A percentile compares a stretch with the other conserved stretches of the same genome.
Evolutionary conservation across 1,140 invertebrate species (phyloP).

Genomic region (Drosophila quadrilineata): DNA sequence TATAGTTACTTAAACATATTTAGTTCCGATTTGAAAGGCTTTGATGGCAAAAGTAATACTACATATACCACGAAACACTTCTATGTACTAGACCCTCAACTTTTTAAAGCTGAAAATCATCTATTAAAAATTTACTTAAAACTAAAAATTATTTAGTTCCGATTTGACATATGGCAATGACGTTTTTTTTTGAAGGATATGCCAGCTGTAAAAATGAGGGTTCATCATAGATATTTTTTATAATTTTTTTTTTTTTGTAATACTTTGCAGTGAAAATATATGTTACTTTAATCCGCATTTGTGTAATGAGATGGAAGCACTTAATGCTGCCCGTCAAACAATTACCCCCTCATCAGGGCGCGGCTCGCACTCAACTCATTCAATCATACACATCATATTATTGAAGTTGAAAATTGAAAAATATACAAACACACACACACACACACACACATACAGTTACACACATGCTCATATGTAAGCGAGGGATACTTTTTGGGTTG

Average conservation of each 20-base stretch:
- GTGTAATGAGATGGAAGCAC: slow-evolving; percentile 69
- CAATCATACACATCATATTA: slow-evolving; percentile 11
- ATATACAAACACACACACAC: neutral
- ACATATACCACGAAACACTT: too few relatives aligned
- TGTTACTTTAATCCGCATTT: slow-evolving; percentile 64
- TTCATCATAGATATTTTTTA: slow-evolving; percentile 38
- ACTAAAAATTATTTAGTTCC: too few relatives aligned
- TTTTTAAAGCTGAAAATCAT: too few relatives aligned
- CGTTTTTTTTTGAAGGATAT: too few relatives aligned
- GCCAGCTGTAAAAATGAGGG: too few relatives aligned
- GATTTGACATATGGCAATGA: too few relatives aligned
- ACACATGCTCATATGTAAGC: slow-evolving; percentile 21
- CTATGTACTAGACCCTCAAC: too few relatives aligned
- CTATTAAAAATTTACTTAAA: too few relatives aligned
- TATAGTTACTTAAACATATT: too few relatives aligned
- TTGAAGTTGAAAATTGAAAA: slow-evolving; percentile 59
- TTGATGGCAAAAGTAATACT: too few relatives aligned
- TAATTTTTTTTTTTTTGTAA: slow-evolving; percentile 27
- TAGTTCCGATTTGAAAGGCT: too few relatives aligned
- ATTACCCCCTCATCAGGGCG: slow-evolving; percentile 29
- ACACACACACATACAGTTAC: neutral
- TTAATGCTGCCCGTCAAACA: slow-evolving; percentile 49
- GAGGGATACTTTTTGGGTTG: slow-evolving; percentile 19
- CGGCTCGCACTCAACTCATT: neutral
- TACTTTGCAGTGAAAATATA: neutral